Base-by-base conservation (phyloP, 2,888 invertebrate genomes). In the Protodeltote pygarga region DNA sequence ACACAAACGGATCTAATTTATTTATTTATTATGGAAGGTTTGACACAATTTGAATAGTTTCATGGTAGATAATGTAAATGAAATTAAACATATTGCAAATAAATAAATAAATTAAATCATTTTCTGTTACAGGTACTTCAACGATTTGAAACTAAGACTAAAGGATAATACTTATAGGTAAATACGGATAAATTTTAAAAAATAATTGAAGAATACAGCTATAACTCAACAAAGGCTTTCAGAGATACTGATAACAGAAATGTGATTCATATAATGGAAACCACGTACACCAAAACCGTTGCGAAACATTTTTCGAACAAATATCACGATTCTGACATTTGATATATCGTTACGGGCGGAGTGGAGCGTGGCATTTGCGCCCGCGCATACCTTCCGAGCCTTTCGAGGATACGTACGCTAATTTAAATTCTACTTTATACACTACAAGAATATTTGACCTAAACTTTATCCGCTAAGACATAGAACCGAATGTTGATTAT, bases 321-420 rank as follows among this genome's bases (percentile, higher is more conserved):
- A 90, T 89, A 89, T 87, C 91, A 91, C 91, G 91, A 90, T 81
- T 83, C 80, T 88, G 91, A 90, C 91, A 91, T 91, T 91, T 90
- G 74, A 75, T 79, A 82, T 83, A 86, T 75, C 74, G 83, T 80
- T 80, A 73, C 83, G 77, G 84, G 85, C 75, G 81, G 83, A 74
- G 79, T 77, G 66, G 84, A 83, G 79, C 85, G 71, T 85, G 91
- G 84, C 88, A 89, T 90, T 90, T 86, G 79, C 79, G 79, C 72
- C 65, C 37, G 76, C 77, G 78, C 85, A 86, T 88, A 78, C 87
- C 83, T 57, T 34, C 62, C 49, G 71, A 73, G 75, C 71, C 77
- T 77, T 77, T 73, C 63, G 67, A 65, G 68, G 62, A 65, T 63
- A 67, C 52, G 52, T 61, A 66, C 52, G 50, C 53, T 34, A 49